Evolutionary conservation across 2,113 vertebrate genomes (phyloP).

Genomic region (Marmota monax): DNA sequence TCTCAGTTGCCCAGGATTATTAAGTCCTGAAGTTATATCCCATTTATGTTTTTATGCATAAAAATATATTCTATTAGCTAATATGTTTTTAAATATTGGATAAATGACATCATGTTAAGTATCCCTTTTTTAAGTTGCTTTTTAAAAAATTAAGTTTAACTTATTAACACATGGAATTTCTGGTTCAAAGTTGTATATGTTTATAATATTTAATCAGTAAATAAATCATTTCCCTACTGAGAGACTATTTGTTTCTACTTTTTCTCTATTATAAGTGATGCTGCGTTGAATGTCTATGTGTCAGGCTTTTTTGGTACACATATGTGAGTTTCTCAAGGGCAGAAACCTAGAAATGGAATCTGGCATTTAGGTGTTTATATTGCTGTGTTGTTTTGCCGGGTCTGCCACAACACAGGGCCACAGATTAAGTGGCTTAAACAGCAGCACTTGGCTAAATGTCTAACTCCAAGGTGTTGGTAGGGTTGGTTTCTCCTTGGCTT

Average conservation of each 20-base stretch:
- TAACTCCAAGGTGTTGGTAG: not conserved
- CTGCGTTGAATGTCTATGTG: not conserved
- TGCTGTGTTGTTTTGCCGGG: not conserved
- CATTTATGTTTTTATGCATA: not conserved
- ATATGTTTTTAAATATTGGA: not conserved
- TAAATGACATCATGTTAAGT: not conserved
- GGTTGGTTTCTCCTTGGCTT: not conserved
- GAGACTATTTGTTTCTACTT: not conserved
- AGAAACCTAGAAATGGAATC: not conserved
- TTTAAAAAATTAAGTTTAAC: not conserved
- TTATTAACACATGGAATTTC: not conserved
- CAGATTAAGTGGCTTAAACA: not conserved
- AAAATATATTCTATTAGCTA: not conserved
- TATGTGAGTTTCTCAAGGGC: not conserved
- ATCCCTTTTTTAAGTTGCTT: not conserved
- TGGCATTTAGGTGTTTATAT: not conserved
- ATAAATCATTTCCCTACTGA: not conserved
- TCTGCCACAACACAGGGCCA: not conserved
- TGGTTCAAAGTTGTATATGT: not conserved
- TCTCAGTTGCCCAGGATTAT: not conserved
- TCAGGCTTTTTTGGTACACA: not conserved
- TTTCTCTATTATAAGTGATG: not conserved
- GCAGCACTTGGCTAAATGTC: not conserved
- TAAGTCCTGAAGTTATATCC: not conserved
- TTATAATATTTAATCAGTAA: not conserved